Evolutionary conservation across 1,140 invertebrate genomes (phyloP), one percentile per base, ranked within the genome.

Genomic region (Linepithema humile): DNA sequence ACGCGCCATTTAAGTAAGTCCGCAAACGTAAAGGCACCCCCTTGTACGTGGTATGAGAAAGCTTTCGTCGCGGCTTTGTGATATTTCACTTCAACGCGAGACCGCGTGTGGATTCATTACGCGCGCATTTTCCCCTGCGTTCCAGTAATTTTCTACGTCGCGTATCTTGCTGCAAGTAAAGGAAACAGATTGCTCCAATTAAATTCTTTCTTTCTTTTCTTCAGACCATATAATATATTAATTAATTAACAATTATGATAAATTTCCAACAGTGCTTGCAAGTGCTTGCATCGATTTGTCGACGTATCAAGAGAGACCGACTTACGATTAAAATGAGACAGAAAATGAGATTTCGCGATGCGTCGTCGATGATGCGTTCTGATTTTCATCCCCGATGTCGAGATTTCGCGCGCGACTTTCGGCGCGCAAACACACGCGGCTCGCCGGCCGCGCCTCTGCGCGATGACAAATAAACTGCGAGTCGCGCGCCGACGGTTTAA

Each of bases 401-500:
- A 78, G 85, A 75, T 43, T 55, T 80, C 82, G 32, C 53, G 59
- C 60, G 26, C 55, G 67, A 82, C 55, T 88, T 88, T 82, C 85
- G 80, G 83, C 82, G 83, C 45, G 48, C 77, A 64, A 87, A 87
- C 67, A 84, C 73, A 69, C 75, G 74, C 73, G 77, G 86, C 78
- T 84, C 85, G 78, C 82, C 38, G 72, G 60, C n/a, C 60, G 84
- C 82, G 57, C 40, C 74, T 84, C 74, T 87, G 83, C 75, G 82
- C 78, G 88, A 87, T 83, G 89, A 87, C 90, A 91, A 92, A 92
- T 92, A 91, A 91, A 92, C 90, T 89, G 85, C 85, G 86, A 87
- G 86, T 89, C 80, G 88, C 85, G 88, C 88, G 88, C 88, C 88
- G 91, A 91, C 90, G 89, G 86, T 91, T 86, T 90, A 92, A 92